Evolutionary conservation across 2,113 vertebrate species (phyloP), one percentile per base, ranked within the genome.

Genomic region (Gymnarchus niloticus): DNA sequence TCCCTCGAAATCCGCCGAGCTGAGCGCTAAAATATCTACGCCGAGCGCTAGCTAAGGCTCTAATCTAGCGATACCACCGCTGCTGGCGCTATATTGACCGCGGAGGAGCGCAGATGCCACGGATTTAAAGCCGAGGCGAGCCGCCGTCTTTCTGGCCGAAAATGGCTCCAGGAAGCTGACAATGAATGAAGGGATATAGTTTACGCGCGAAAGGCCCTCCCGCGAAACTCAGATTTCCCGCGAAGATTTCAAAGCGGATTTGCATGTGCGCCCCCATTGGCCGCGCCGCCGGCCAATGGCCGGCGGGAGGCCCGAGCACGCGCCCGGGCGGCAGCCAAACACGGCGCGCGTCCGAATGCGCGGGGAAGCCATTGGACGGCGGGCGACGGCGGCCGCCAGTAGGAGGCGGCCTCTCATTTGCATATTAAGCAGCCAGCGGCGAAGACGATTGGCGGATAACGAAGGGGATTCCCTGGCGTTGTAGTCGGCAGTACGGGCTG

Each of bases 191-290:
- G 87, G 88, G 89, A 88, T 86, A 83, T 85, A 86, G 88, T 90
- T 91, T 87, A 87, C 90, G 90, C 90, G 91, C 90, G 90, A 90
- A 91, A 91, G 87, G 88, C 87, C 88, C 90, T 92, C 87, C 86
- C 90, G 87, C 91, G 88, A 91, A 90, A 91, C 91, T 91, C 86
- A 28, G 87, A 89, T 95, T 96, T 94, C 96, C 95, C 96, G 96
- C 95, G 93, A 92, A 90, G 89, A 92, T 93, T 96, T 97, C 94
- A 93, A 97, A 97, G 86, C 0, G 77, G n/a, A 95, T 97, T 96
- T 94, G 93, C 96, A 96, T 96, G 76, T 59, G 9, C 2, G 33
- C 1, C 2, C 1, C 10, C 80, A 95, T 94, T 96, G 94, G 95
- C 10, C 6, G 19, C 0, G 1, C 9, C 23, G 1, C 9, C 6